These are phyloP conservation scores for Ginglymostoma cirratum DNA, from an alignment of 2,113 vertebrate genomes.

Conservation along the genomic window DNA sequence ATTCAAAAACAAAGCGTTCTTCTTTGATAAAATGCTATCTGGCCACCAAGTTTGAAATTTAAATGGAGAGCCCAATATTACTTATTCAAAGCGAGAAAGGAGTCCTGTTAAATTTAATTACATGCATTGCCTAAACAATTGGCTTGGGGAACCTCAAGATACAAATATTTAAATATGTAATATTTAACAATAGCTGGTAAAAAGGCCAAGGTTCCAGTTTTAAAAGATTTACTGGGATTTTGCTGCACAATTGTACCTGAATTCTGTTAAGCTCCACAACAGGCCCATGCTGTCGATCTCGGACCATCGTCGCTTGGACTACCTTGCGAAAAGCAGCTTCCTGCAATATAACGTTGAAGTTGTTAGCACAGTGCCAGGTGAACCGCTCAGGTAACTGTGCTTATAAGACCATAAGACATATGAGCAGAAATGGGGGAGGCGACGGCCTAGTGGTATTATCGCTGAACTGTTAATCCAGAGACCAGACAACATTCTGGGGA, in stretches of 20 bases:
- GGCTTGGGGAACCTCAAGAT: background rate
- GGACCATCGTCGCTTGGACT: conserved; percentile 96
- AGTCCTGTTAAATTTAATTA: background rate
- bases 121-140: too few species aligned
- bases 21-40: background rate
- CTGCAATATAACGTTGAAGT: conserved; percentile 50
- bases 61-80: background rate
- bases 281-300: conserved; percentile 90
- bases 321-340: conserved; percentile 97
- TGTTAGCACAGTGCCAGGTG: background rate
- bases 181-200: background rate
- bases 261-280: conserved; percentile 96
- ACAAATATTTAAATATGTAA: background rate
- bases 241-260: conserved; percentile 63
- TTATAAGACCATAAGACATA: too few species aligned
- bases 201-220: background rate
- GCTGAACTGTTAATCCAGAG: too few species aligned
- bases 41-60: background rate
- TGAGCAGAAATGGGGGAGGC: too few species aligned
- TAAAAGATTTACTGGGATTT: background rate
- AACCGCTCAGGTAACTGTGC: background rate
- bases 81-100: background rate
- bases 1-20: background rate
- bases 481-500: too few species aligned
- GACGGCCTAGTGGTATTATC: too few species aligned